Percentiles rank a stretch among this genome's conserved stretches.
These are phyloP conservation scores for Araneus ventricosus DNA, from an alignment of 1,140 invertebrate species.

Conservation along the genomic window DNA sequence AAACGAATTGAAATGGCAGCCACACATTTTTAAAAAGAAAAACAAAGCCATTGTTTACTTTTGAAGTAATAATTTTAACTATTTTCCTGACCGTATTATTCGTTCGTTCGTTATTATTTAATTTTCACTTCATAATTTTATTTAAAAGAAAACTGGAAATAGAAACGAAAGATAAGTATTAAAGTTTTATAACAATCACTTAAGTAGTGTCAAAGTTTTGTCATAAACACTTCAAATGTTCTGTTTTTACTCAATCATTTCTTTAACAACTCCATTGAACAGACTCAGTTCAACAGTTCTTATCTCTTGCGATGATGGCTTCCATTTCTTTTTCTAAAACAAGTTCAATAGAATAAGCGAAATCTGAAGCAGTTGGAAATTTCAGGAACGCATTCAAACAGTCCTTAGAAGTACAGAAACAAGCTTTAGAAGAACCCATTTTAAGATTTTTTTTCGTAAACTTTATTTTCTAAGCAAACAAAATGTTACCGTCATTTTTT, in stretches of 20 bases:
- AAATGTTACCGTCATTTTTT: neutral
- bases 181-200: too few species aligned
- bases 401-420: neutral
- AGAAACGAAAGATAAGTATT: too few species aligned
- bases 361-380: neutral
- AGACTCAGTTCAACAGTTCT: neutral
- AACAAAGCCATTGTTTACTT: too few species aligned
- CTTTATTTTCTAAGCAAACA: neutral
- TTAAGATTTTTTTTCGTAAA: constrained; percentile 46
- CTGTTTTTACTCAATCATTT: neutral
- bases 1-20: too few species aligned
- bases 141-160: too few species aligned
- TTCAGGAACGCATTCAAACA: neutral
- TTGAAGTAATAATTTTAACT: too few species aligned
- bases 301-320: neutral
- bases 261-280: neutral
- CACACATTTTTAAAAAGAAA: too few species aligned
- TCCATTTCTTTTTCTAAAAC: neutral
- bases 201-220: neutral
- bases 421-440: neutral
- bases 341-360: constrained; percentile 18
- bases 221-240: neutral
- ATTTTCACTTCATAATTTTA: too few species aligned
- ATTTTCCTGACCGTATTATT: too few species aligned
- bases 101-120: too few species aligned